A percentile compares a stretch with the other conserved stretches of the same genome.
phyloP scores from a whole-genome alignment of 2,797 vertebrate genomes.

The Brotula barbata region DNA sequence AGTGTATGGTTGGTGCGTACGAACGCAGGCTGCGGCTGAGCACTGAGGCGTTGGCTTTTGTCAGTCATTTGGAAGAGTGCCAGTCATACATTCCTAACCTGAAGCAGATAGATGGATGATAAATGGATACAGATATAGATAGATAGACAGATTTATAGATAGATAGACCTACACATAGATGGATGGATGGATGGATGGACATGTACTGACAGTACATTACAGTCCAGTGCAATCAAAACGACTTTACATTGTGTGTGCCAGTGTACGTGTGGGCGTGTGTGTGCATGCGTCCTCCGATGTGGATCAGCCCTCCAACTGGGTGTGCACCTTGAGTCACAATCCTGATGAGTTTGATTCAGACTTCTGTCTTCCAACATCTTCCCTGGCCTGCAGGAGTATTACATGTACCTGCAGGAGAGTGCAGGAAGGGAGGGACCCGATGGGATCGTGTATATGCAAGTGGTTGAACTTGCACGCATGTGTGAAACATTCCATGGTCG shows the following conservation, averaged over 20 bases:
- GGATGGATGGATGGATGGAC: too few relatives aligned
- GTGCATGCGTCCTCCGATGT: slow-evolving; percentile 15
- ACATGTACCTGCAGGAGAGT: slow-evolving; percentile 55
- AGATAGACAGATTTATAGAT: slow-evolving; percentile 9
- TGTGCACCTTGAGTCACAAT: slow-evolving; percentile 52
- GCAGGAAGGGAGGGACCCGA: slow-evolving; percentile 21
- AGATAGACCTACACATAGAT: too few relatives aligned
- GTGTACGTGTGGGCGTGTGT: slow-evolving; percentile 19
- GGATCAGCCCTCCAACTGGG: slow-evolving; percentile 28
- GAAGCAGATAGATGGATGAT: slow-evolving; percentile 15
- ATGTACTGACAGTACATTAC: not conserved
- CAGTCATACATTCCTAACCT: slow-evolving; percentile 43
- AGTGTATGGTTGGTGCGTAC: slow-evolving; percentile 27
- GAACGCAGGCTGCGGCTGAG: slow-evolving; percentile 47
- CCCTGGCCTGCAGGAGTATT: slow-evolving; percentile 31
- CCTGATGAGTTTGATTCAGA: slow-evolving; percentile 26
- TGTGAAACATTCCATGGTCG: slow-evolving; percentile 41
- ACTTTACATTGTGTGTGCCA: slow-evolving; percentile 19
- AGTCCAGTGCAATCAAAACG: not conserved
- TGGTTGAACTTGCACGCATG: slow-evolving; percentile 4
- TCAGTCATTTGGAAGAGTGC: slow-evolving; percentile 52
- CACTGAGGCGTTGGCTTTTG: slow-evolving; percentile 51
- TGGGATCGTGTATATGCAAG: slow-evolving; percentile 6
- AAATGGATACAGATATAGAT: not conserved
- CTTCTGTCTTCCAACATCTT: slow-evolving; percentile 10